phyloP scores from a whole-genome alignment of 2,888 invertebrate species.

The Blera fallax region DNA sequence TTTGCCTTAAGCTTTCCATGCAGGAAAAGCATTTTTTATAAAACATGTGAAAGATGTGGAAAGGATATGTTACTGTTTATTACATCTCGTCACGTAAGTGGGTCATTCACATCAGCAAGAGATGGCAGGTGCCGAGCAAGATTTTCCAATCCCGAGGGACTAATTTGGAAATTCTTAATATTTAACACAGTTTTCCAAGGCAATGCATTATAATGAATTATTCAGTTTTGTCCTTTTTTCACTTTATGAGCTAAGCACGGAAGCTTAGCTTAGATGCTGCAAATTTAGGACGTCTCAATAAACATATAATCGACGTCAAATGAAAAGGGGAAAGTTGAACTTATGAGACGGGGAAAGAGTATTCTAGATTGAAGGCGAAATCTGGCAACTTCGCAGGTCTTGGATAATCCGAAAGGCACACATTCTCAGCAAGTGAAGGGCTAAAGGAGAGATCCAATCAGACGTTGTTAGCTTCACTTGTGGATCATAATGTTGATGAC shows the following conservation, averaged over 20 bases:
- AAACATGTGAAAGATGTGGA: background rate
- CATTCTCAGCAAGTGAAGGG: no score
- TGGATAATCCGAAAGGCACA: no score
- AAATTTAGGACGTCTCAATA: background rate
- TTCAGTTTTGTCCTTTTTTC: background rate
- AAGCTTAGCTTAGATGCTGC: background rate
- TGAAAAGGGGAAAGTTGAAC: no score
- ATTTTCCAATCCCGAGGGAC: background rate
- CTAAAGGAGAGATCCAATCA: no score
- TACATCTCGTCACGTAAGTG: conserved; percentile 4
- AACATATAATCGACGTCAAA: background rate
- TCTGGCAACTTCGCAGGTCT: no score
- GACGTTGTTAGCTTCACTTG: no score
- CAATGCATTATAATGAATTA: background rate
- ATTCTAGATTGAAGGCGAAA: no score
- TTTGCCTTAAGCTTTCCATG: no score
- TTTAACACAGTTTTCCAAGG: conserved; percentile 7
- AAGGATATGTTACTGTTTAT: conserved; percentile 2
- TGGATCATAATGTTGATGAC: no score
- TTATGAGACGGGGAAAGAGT: no score
- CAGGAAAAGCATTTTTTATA: background rate
- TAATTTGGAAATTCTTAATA: conserved; percentile 20
- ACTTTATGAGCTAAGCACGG: background rate
- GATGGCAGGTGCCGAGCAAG: background rate
- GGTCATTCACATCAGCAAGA: conserved; percentile 6